Evolutionary conservation across 2,888 invertebrate species (phyloP).

Genomic region (Trachelus tabidus): DNA sequence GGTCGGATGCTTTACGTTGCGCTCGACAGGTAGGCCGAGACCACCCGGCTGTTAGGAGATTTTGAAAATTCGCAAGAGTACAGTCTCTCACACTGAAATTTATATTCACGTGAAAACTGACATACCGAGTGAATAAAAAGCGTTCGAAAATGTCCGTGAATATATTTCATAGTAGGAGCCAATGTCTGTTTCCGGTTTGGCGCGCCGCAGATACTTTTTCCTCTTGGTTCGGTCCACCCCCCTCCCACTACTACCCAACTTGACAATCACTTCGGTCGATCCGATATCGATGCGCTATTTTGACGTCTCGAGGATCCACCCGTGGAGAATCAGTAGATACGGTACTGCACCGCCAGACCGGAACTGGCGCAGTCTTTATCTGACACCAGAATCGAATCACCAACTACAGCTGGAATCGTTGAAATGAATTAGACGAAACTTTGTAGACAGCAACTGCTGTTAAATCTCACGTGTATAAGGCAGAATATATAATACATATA

Average conservation of each 20-base stretch:
- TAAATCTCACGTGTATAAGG: neutral
- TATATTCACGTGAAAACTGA: neutral
- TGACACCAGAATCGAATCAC: neutral
- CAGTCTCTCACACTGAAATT: slow-evolving; percentile 4
- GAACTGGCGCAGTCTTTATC: neutral
- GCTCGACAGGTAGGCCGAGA: neutral
- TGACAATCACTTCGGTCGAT: slow-evolving; percentile 33
- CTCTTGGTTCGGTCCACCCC: neutral
- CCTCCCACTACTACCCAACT: slow-evolving; percentile 27
- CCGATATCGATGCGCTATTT: slow-evolving; percentile 40
- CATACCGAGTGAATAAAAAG: neutral
- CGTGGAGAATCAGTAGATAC: neutral
- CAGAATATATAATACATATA: too few species aligned
- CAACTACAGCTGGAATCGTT: neutral
- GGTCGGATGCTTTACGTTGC: slow-evolving; percentile 42
- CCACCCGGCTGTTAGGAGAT: neutral
- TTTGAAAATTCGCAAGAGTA: neutral
- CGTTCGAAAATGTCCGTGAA: slow-evolving; percentile 14
- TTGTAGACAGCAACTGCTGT: neutral
- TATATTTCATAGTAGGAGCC: slow-evolving; percentile 42
- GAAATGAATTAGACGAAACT: neutral
- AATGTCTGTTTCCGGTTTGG: slow-evolving; percentile 52
- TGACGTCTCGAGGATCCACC: neutral
- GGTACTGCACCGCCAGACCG: neutral
- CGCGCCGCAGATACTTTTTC: slow-evolving; percentile 35